Base-by-base conservation (phyloP, 1,140 invertebrate genomes). In the Probaryconus sp. region DNA sequence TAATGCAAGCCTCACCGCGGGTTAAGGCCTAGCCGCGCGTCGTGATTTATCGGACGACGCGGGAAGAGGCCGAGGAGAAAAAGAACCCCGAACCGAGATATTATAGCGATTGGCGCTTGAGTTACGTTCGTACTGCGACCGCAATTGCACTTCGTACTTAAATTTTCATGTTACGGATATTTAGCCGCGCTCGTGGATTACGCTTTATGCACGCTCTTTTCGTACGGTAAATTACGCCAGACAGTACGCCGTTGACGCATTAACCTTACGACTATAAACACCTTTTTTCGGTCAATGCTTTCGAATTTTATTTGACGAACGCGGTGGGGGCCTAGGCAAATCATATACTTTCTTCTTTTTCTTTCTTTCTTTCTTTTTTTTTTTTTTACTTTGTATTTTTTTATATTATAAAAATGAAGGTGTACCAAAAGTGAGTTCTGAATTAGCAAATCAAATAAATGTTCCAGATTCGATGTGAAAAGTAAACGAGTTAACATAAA, bases 161-260 rank as follows among this genome's bases (percentile, higher is more conserved):
- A 77, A 77, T 77, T 77, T 77, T 70, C 69, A 70, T 56, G 75
- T 77, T 77, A 77, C 64, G 69, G 69, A 73, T 73, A 70, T 77
- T 77, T 67, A 73, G 69, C 60, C 60, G 45, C 45, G 38, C 26
- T 35, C 50, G 47, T 60, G 65, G 42, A 73, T 77, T 69, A 67
- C 55, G 50, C 65, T 61, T 77, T 73, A 67, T 70, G 28, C 69
- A 70, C 69, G 69, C 53, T 69, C 69, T 70, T 72, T 69, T 65
- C 69, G 17, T 65, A 73, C 56, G 58, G 43, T 77, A 51, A 77
- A 77, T 77, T 77, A 72, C 42, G 53, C 45, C 33, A 64, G 68
- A 69, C 64, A 60, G 68, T 64, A 45, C 9, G 47, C 40, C 38
- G 55, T 37, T 37, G 69, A 51, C 43, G 45, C 45, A 60, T 33